Conservation (phyloP, 2,797 vertebrate genomes). For the Clarias fuscus region DNA sequence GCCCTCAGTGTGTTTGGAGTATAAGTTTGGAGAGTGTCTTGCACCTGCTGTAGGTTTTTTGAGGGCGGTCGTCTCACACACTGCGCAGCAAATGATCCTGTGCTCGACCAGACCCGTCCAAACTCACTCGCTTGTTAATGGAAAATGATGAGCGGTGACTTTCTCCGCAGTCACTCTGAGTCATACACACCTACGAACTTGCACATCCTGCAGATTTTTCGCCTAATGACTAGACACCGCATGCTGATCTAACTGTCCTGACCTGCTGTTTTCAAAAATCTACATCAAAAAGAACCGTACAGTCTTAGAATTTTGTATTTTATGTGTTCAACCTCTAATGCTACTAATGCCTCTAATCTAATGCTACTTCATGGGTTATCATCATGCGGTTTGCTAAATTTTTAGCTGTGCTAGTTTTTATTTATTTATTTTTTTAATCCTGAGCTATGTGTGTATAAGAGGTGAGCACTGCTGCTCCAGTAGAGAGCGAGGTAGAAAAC, state of each 20-base stretch:
- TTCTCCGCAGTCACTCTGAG: conserved; percentile 13
- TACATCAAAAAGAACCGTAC: neutral
- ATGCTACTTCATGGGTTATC: neutral
- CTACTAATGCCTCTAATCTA: neutral
- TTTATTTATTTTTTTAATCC: no score
- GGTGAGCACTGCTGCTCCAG: neutral
- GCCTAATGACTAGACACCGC: conserved; percentile 16
- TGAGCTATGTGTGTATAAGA: neutral
- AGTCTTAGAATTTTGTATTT: no score
- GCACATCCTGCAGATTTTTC: conserved; percentile 16
- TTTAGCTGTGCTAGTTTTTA: no score
- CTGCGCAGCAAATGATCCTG: conserved; percentile 36
- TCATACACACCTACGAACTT: conserved; percentile 25
- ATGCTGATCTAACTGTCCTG: neutral
- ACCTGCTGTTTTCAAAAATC: conserved; percentile 1
- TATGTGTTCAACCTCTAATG: neutral
- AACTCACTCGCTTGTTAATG: conserved; percentile 38
- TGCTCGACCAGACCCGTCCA: conserved; percentile 29
- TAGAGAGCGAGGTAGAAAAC: neutral
- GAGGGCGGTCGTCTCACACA: conserved; percentile 27
- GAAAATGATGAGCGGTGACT: conserved; percentile 28
- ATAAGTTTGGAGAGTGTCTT: conserved; percentile 10
- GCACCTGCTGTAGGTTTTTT: conserved; percentile 41
- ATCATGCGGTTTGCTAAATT: no score
- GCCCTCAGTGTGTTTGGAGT: neutral